Conservation (phyloP, 2,113 vertebrate genomes). For the Pollimyrus isidori region DNA sequence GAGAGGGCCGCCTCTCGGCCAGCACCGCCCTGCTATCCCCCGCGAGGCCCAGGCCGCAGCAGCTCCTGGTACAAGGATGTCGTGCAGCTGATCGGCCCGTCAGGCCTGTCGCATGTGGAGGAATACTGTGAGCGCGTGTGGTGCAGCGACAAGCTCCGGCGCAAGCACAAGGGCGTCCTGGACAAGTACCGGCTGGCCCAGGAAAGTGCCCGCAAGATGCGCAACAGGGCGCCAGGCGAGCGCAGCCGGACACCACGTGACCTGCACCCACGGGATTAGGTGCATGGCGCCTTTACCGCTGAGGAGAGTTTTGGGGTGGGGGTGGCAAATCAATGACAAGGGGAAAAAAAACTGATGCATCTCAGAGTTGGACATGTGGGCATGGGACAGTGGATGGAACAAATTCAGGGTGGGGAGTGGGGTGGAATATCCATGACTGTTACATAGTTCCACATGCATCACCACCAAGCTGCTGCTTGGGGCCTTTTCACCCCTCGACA, state of each 20-base stretch:
- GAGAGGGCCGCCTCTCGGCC: conserved; percentile 32
- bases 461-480: not conserved
- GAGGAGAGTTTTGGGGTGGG: not conserved
- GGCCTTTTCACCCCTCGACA: not conserved
- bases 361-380: not conserved
- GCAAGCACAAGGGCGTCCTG: conserved; percentile 67
- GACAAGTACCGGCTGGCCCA: conserved; percentile 72
- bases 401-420: not conserved
- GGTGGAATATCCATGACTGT: not conserved
- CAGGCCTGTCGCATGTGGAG: conserved; percentile 69
- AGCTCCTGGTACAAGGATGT: conserved; percentile 87
- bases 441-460: not conserved
- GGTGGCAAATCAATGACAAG: not conserved
- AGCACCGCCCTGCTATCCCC: conserved; percentile 49
- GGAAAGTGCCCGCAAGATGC: conserved; percentile 67
- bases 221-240: conserved; percentile 62
- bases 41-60: conserved; percentile 37
- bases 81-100: conserved; percentile 78
- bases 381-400: not conserved
- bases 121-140: conserved; percentile 86
- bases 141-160: conserved; percentile 68
- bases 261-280: conserved; percentile 40
- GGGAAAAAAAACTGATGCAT: not conserved
- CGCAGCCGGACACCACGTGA: conserved; percentile 78
- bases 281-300: not conserved